phyloP scores from a whole-genome alignment of 2,797 vertebrate genomes.

The Astyanax mexicanus region DNA sequence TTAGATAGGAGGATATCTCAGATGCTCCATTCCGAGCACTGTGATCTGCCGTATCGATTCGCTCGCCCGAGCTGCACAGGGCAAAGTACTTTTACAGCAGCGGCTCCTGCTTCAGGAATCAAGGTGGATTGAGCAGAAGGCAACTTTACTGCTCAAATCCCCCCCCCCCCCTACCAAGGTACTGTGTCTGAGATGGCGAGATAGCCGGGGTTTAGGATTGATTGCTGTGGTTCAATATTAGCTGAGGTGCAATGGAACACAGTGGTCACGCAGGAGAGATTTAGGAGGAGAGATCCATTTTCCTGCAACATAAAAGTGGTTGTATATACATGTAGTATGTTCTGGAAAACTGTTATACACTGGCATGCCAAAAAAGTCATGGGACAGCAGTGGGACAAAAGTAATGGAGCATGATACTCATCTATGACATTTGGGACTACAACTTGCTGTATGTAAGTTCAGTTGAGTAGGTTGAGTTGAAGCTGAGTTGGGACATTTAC shows the following conservation, averaged over 20 bases:
- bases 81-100: conserved; percentile 17
- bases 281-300: too few species aligned
- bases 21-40: conserved; percentile 25
- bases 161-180: background rate
- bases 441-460: too few species aligned
- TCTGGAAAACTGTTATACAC: too few species aligned
- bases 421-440: too few species aligned
- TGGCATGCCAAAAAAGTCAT: too few species aligned
- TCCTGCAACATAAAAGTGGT: too few species aligned
- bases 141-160: conserved; percentile 2
- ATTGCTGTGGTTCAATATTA: conserved; percentile 3
- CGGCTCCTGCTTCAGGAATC: background rate
- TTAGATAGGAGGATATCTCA: conserved; percentile 34
- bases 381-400: too few species aligned
- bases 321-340: too few species aligned
- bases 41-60: conserved; percentile 30
- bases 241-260: background rate
- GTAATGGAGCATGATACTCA: too few species aligned
- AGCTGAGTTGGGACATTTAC: too few species aligned
- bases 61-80: background rate
- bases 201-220: background rate
- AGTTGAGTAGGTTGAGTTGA: too few species aligned
- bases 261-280: background rate
- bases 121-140: background rate
- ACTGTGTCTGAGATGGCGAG: conserved; percentile 1